Percentiles rank a stretch among this genome's conserved stretches.
Conservation (phyloP, 1,140 invertebrate species). For the Papilio helenus region DNA sequence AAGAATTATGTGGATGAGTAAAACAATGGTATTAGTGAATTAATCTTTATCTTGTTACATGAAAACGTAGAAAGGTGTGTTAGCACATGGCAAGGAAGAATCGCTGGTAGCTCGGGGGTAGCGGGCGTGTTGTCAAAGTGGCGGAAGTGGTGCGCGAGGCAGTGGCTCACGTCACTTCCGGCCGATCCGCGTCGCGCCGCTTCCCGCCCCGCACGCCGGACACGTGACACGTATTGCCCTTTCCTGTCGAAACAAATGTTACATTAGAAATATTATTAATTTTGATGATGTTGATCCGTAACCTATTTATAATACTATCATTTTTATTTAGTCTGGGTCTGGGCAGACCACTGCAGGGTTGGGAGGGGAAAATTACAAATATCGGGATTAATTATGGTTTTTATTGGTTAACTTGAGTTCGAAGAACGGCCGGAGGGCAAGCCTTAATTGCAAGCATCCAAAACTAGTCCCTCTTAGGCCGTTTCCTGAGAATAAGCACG, state of each 20-base stretch:
- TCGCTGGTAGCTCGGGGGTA: constrained; percentile 49
- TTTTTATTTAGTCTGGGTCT: no score
- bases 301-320: no score
- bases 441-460: constrained; percentile 54
- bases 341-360: no score
- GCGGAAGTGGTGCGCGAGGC: no score
- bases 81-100: neutral
- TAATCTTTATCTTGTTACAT: neutral
- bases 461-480: constrained; percentile 61
- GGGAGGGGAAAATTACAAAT: neutral
- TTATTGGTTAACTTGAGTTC: constrained; percentile 46
- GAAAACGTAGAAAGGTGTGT: no score
- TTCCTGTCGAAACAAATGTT: constrained; percentile 42
- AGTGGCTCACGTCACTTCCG: constrained; percentile 63
- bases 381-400: constrained; percentile 17
- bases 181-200: no score
- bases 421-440: constrained; percentile 45
- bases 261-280: constrained; percentile 4
- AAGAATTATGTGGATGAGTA: neutral
- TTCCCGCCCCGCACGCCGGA: no score
- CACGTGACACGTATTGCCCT: constrained; percentile 55
- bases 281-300: no score
- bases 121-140: constrained; percentile 67
- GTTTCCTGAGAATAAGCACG: constrained; percentile 61
- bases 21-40: neutral